Evolutionary conservation across 2,888 invertebrate species (phyloP).

Genomic region (Leucozona laternaria): DNA sequence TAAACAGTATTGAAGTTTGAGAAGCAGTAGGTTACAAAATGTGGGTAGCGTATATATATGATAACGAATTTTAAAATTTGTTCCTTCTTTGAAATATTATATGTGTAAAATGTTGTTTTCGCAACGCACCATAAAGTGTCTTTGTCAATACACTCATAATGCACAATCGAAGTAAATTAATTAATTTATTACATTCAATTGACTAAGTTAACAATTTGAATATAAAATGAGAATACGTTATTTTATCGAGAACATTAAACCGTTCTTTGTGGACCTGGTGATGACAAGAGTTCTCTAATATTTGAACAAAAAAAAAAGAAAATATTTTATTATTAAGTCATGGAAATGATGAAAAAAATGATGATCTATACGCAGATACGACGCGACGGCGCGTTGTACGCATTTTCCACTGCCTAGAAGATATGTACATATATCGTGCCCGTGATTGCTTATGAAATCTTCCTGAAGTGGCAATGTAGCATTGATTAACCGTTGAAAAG

Average conservation of each 20-base stretch:
- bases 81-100: background rate
- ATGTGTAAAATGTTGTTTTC: background rate
- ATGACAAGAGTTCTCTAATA: no score
- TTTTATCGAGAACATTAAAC: background rate
- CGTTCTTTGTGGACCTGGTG: no score
- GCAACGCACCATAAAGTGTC: background rate
- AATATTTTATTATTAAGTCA: no score
- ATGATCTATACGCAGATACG: no score
- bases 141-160: background rate
- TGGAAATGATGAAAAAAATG: no score
- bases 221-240: background rate
- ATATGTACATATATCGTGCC: no score
- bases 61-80: constrained; percentile 30
- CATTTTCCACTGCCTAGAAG: no score
- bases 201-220: constrained; percentile 12
- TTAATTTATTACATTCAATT: background rate
- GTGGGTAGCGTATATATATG: constrained; percentile 34
- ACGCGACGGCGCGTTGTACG: no score
- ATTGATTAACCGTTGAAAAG: no score
- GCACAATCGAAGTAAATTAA: background rate
- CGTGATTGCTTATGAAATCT: no score
- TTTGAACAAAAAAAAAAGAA: no score
- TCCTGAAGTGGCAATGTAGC: no score
- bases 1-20: constrained; percentile 84
- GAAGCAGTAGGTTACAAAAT: background rate